Conservation (phyloP, 2,888 invertebrate species). For the Troglohyphantes excavatus region DNA sequence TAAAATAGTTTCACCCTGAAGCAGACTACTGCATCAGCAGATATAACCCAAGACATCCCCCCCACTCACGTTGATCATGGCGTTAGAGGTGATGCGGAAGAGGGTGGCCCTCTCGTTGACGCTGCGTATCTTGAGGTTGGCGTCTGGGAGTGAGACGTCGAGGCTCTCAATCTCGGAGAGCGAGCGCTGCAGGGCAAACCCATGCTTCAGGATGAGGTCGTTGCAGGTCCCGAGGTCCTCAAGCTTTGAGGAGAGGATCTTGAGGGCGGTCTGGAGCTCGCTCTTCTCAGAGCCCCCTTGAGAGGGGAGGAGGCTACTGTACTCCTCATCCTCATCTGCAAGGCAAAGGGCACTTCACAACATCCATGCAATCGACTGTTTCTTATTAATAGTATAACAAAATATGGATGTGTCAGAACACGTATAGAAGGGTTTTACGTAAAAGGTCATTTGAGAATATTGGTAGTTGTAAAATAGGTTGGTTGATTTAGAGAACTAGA, state of each 20-base stretch:
- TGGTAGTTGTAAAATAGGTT: too few species aligned
- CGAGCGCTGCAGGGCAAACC: conserved; percentile 88
- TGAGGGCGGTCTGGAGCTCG: conserved; percentile 85
- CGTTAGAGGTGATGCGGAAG: conserved; percentile 96
- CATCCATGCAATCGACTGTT: too few species aligned
- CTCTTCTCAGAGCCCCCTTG: conserved; percentile 83
- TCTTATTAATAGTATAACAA: too few species aligned
- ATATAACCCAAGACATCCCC: background rate
- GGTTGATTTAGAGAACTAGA: too few species aligned
- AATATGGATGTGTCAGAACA: too few species aligned
- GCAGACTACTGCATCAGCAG: background rate
- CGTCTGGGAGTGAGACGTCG: conserved; percentile 80
- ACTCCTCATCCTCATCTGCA: conserved; percentile 88
- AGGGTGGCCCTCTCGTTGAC: conserved; percentile 96
- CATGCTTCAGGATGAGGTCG: conserved; percentile 94
- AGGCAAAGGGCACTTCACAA: background rate
- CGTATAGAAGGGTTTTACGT: too few species aligned
- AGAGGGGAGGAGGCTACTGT: conserved; percentile 85
- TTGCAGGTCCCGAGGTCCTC: conserved; percentile 96
- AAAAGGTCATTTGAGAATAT: too few species aligned
- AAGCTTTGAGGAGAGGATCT: conserved; percentile 88
- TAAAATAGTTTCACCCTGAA: too few species aligned
- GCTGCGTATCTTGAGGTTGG: conserved; percentile 79
- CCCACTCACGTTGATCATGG: conserved; percentile 94
- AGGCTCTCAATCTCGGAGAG: conserved; percentile 83